These are phyloP conservation scores for Sparus aurata DNA, from an alignment of 2,797 vertebrate species.

Conservation along the genomic window DNA sequence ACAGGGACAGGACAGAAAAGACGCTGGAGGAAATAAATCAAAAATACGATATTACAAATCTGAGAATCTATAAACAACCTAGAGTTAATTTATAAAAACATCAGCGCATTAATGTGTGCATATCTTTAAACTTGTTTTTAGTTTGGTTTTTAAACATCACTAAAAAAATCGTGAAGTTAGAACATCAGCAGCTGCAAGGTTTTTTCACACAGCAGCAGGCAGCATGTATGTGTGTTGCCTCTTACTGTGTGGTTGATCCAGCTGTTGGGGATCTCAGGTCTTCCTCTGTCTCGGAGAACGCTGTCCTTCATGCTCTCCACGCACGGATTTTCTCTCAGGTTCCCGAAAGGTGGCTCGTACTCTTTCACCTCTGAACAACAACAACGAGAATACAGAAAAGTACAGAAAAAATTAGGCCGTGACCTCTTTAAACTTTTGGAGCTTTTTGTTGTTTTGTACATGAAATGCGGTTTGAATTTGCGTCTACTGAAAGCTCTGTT, in stretches of 20 bases:
- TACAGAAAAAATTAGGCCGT: not conserved
- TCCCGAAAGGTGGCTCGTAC: constrained; percentile 96
- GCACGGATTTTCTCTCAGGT: constrained; percentile 95
- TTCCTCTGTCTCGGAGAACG: constrained; percentile 92
- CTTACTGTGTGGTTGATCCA: constrained; percentile 95
- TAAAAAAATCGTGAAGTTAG: not conserved
- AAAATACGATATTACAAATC: too few species aligned
- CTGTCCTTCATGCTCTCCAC: constrained; percentile 99
- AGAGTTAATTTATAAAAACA: not conserved
- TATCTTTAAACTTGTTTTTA: not conserved
- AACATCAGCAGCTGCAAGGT: not conserved
- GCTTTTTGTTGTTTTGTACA: not conserved
- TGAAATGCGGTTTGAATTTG: constrained; percentile 2
- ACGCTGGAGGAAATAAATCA: too few species aligned
- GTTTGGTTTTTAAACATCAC: not conserved
- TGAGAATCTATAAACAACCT: too few species aligned
- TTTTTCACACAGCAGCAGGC: not conserved
- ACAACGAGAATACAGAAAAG: not conserved
- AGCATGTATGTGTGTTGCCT: constrained; percentile 2
- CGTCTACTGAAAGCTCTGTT: constrained; percentile 11
- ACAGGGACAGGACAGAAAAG: too few species aligned
- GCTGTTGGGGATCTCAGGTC: constrained; percentile 93
- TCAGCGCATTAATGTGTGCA: not conserved
- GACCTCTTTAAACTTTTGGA: not conserved
- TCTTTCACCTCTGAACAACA: constrained; percentile 92